Evolutionary conservation across 2,797 vertebrate genomes (phyloP).

Genomic region (Phataginus tetradactyla): DNA sequence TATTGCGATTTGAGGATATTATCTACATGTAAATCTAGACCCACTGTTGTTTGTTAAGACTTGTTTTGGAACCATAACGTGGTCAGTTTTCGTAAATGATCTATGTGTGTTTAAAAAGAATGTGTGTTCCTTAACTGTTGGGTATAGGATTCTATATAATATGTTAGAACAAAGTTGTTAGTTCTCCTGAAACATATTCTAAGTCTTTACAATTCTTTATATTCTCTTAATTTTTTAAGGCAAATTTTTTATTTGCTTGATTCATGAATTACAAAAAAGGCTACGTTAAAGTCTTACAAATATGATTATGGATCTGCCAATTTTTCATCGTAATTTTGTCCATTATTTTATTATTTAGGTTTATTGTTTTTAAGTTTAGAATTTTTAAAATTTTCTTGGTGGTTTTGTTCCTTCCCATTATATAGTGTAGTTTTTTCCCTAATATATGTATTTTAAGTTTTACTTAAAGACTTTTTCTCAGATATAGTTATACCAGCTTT

Average conservation of each 20-base stretch:
- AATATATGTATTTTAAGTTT: neutral
- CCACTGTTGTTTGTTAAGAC: neutral
- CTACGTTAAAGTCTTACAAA: neutral
- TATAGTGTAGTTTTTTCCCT: neutral
- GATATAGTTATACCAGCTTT: neutral
- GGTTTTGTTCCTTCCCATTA: neutral
- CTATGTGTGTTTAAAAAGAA: neutral
- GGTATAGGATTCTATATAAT: neutral
- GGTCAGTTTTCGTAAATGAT: neutral
- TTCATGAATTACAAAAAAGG: neutral
- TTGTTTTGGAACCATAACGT: neutral
- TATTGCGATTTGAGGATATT: neutral
- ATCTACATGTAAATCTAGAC: neutral
- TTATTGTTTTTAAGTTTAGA: constrained; percentile 7
- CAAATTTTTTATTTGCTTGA: neutral
- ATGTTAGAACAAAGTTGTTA: neutral
- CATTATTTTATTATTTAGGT: neutral
- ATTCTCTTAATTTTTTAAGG: neutral
- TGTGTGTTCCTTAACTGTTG: neutral
- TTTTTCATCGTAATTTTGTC: neutral
- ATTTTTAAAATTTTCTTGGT: neutral
- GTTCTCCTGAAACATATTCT: neutral
- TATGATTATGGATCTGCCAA: neutral
- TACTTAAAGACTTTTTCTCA: constrained; percentile 11
- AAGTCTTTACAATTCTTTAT: neutral